Percentiles rank a stretch among this genome's conserved stretches.
Conservation (phyloP, 2,888 invertebrate genomes). For the Luffia ferchaultella region DNA sequence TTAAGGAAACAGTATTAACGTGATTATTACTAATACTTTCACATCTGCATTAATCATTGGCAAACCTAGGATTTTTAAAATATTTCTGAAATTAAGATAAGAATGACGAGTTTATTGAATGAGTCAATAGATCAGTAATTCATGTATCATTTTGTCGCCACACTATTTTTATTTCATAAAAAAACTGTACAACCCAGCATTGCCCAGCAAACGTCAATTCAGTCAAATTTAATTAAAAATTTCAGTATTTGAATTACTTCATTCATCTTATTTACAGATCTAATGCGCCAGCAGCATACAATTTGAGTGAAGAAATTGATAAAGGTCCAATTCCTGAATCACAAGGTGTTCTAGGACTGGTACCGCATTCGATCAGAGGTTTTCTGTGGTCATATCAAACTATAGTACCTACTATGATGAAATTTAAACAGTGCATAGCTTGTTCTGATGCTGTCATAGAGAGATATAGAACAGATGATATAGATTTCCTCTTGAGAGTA, state of each 20-base stretch:
- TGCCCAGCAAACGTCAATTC: no score
- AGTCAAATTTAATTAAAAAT: no score
- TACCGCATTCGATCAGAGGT: conserved; percentile 95
- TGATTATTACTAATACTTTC: no score
- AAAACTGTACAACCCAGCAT: no score
- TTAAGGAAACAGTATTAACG: no score
- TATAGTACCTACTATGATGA: conserved; percentile 83
- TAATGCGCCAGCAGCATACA: conserved; percentile 72
- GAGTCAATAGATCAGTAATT: no score
- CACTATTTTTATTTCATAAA: no score
- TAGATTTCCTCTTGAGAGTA: conserved; percentile 78
- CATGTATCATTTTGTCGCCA: no score
- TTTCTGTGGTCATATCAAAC: conserved; percentile 85
- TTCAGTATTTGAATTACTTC: neutral
- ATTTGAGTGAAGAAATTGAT: conserved; percentile 34
- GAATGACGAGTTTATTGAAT: no score
- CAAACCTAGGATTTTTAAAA: no score
- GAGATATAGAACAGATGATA: conserved; percentile 54
- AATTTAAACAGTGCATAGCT: conserved; percentile 92
- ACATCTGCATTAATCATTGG: no score
- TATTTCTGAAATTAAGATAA: no score
- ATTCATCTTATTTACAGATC: conserved; percentile 39
- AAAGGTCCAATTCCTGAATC: conserved; percentile 34
- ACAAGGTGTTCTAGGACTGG: conserved; percentile 77
- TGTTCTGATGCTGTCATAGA: conserved; percentile 73